Base-by-base conservation (phyloP, 2,797 vertebrate genomes). In the Hydrolagus colliei region DNA sequence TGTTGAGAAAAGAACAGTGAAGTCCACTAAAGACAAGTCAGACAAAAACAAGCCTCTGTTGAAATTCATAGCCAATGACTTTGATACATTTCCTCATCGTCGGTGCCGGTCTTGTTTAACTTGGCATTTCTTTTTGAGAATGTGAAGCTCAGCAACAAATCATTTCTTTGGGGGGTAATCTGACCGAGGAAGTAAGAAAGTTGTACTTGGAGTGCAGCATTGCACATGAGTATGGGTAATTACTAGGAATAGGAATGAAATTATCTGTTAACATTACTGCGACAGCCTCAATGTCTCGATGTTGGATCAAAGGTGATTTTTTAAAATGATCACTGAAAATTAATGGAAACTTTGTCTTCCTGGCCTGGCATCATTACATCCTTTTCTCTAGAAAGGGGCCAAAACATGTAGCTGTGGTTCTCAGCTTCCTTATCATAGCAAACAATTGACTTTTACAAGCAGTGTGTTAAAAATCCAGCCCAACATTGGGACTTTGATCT, bases 381-480 rank as follows among this genome's bases (percentile, higher is more conserved):
- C 62, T 35, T 84, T 84, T 84, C 63, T 84, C 4, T 18, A 20
- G 32, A 27, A n/a, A 32, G 72, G 63, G 61, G 14, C 1, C 8
- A 71, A 68, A 62, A 41, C 20, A 84, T 71, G 65, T 18, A 52
- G 41, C 1, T 52, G 41, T 20, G 18, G 79, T 84, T 71, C 79
- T 84, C 71, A 68, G 65, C 41, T 84, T 16, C 63, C 27, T 35
- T 16, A 84, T 84, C 71, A 65, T 84, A 68, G 9, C 32, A 5
- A 13, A 16, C 35, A 35, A 84, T 68, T 84, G 79, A 84, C 65
- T 67, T 84, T 80, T 84, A 84, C 41, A 84, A 84, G 71, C 79
- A 41, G 65, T 84, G 71, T 27, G 67, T 84, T 84, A 71, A 10
- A 84, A 52, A 52, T 52, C 41, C 2, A 52, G 41, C 41, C 41